These are phyloP conservation scores for Parapristionchus giblindavisi DNA, from an alignment of 2,888 invertebrate species.

Conservation along the genomic window DNA sequence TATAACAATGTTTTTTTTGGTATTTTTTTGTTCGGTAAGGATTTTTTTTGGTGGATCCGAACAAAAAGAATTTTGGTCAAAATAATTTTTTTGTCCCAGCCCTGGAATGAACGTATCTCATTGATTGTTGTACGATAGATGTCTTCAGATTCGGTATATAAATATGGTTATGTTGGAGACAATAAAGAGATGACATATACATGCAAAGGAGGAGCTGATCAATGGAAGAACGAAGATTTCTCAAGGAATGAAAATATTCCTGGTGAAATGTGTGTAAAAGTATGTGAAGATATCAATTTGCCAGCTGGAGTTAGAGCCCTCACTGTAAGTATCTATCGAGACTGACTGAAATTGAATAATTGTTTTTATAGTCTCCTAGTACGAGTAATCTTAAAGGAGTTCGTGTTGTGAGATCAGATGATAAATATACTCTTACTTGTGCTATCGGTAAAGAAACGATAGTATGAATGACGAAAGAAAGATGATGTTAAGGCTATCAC, in stretches of 20 bases:
- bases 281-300: constrained; percentile 13
- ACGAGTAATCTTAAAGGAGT: neutral
- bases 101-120: too few species aligned
- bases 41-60: too few species aligned
- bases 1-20: too few species aligned
- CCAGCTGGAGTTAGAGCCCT: constrained; percentile 21
- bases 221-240: constrained; percentile 13
- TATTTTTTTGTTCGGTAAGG: too few species aligned
- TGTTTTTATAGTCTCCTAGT: neutral
- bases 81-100: too few species aligned
- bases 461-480: neutral
- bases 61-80: too few species aligned
- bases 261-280: constrained; percentile 29
- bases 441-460: neutral
- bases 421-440: constrained; percentile 12
- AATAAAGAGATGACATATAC: constrained; percentile 30
- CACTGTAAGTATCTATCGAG: neutral
- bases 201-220: constrained; percentile 20
- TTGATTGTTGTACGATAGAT: neutral
- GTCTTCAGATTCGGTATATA: constrained; percentile 7
- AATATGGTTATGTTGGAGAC: neutral
- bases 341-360: neutral
- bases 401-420: neutral
- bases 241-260: constrained; percentile 6
- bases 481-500: constrained; percentile 4